phyloP scores from a whole-genome alignment of 1,140 invertebrate genomes.

The Chironomus tepperi region DNA sequence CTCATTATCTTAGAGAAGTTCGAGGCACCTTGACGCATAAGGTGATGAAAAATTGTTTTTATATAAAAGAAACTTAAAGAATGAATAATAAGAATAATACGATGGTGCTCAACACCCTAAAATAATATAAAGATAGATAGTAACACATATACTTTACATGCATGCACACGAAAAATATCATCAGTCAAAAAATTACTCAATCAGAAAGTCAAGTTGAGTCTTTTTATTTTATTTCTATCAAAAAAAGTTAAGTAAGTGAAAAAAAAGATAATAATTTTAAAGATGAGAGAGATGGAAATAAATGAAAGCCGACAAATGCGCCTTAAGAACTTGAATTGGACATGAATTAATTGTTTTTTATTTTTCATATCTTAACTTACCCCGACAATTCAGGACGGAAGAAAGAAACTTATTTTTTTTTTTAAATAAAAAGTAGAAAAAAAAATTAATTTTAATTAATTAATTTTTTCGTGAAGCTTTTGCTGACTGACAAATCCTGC shows the following conservation, averaged over 20 bases:
- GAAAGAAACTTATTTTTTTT: background rate
- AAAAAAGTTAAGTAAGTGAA: too few species aligned
- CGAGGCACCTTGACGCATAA: background rate
- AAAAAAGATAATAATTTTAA: too few species aligned
- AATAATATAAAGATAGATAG: background rate
- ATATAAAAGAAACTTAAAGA: background rate
- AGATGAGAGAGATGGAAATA: too few species aligned
- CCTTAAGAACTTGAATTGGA: background rate
- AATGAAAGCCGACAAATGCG: background rate
- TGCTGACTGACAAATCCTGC: constrained; percentile 5
- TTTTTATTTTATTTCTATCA: too few species aligned
- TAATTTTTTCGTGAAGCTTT: background rate
- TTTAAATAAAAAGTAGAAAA: background rate
- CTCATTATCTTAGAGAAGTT: background rate
- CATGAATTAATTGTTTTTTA: constrained; percentile 11
- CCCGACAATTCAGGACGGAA: background rate
- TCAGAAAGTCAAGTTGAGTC: background rate
- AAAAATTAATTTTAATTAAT: constrained; percentile 2
- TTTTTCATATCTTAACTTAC: constrained; percentile 11
- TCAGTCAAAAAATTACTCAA: constrained; percentile 9
- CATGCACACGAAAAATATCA: background rate
- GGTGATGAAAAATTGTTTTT: constrained; percentile 5
- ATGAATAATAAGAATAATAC: background rate
- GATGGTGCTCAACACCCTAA: background rate
- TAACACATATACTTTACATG: background rate